Base-by-base conservation (phyloP, 2,113 vertebrate genomes). In the Brachyhypopomus occidentalis region DNA sequence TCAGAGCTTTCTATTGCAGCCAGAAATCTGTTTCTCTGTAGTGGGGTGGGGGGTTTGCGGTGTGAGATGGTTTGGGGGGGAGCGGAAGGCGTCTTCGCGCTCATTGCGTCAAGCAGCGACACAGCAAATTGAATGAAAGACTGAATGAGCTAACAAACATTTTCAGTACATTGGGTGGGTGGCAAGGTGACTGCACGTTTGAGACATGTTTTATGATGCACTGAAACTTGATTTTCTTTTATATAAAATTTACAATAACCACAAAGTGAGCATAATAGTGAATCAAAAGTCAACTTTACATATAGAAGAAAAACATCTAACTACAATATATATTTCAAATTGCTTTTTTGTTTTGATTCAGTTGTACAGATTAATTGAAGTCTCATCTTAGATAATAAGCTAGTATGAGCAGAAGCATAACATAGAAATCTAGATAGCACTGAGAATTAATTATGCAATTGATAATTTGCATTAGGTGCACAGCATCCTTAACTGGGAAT, bases 101-200 rank as follows among this genome's bases (percentile, higher is more conserved):
- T 58, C 80, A 3, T 60, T 69, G 34, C 76, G 41, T 80, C 78
- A 84, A 77, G 59, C 62, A 36, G 58, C 5, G 25, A 48, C 62
- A 69, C 58, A 52, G 67, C 45, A 77, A 72, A 59, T n/a, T 66
- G 55, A 58, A 84, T 72, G 67, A 83, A 62, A 75, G 36, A 72
- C 14, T 41, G 69, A 5, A 66, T 66, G 70, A n/a, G 67, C 30
- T 30, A 19, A 56, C 62, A 62, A 72, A 60, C 67, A 17, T 27
- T 64, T 56, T 30, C 3, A 74, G 9, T 56, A 58, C 27, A 12
- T 20, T 58, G 72, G 27, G 48, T 74, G 72, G 52, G 27, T n/a
- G 72, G 72, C 23, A 48, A 56, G 71, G 62, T 34, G 62, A 64
- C 62, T 30, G 62, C 25, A 14, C 30, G 25, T 64, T 27, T 27